Conservation (phyloP, 2,113 vertebrate species). For the Ivindomyrus marchei region DNA sequence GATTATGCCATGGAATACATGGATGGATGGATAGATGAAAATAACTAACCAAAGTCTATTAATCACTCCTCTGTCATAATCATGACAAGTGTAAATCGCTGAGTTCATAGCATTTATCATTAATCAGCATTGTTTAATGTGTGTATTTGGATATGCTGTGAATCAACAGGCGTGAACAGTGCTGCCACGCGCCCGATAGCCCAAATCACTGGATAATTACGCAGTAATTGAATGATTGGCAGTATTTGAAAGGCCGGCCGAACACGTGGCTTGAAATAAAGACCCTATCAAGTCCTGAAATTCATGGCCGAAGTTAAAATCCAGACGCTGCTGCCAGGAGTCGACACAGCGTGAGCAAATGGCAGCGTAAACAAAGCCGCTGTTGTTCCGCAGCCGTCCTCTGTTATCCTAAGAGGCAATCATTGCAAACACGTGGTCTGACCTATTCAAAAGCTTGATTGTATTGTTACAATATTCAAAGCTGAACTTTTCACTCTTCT, state of each 20-base stretch:
- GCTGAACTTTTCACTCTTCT: not conserved
- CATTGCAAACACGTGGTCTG: not conserved
- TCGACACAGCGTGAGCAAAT: conserved; percentile 46
- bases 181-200: not conserved
- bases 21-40: not conserved
- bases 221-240: not conserved
- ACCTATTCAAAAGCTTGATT: not conserved
- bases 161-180: not conserved
- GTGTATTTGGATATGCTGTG: not conserved
- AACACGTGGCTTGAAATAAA: not conserved
- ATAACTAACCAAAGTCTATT: not conserved
- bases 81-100: not conserved
- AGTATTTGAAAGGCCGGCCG: not conserved
- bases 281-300: not conserved
- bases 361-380: conserved; percentile 50
- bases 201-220: not conserved
- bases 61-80: not conserved
- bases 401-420: not conserved
- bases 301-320: not conserved
- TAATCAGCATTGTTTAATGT: not conserved
- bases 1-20: not conserved
- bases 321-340: conserved; percentile 45
- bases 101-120: not conserved
- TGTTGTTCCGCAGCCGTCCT: conserved; percentile 16
- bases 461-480: not conserved